Percentiles rank a stretch among this genome's conserved stretches.
phyloP scores from a whole-genome alignment of 1,140 invertebrate species.

The Drosophila punjabiensis region DNA sequence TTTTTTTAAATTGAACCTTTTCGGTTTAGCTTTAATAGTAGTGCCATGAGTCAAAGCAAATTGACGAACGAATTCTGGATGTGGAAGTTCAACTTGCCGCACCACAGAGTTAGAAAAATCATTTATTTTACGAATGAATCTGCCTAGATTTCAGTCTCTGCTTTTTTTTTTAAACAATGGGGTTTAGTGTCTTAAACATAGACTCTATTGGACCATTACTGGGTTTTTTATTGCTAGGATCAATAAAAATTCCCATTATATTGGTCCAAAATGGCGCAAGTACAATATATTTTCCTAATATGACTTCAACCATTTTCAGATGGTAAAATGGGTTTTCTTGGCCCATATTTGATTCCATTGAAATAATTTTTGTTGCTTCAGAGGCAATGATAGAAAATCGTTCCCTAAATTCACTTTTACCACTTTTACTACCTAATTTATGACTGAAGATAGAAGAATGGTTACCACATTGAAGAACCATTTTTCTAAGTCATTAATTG shows the following conservation, averaged over 20 bases:
- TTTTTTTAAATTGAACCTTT: neutral
- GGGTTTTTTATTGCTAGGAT: constrained; percentile 8
- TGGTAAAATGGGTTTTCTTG: neutral
- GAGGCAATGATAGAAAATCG: neutral
- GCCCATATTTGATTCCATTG: no score
- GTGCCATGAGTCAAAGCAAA: neutral
- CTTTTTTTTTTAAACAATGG: constrained; percentile 3
- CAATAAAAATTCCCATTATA: constrained; percentile 20
- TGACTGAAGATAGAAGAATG: neutral
- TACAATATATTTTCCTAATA: constrained; percentile 17
- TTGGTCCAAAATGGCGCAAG: constrained; percentile 18
- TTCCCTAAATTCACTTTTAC: neutral
- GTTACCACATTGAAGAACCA: neutral
- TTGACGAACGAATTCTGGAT: neutral
- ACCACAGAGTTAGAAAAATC: neutral
- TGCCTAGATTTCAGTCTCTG: constrained; percentile 1
- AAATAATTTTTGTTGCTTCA: neutral
- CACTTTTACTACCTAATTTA: neutral
- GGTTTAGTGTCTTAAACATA: neutral
- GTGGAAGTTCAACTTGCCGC: neutral
- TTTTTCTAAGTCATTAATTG: neutral
- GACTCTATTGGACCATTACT: constrained; percentile 6
- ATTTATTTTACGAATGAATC: constrained; percentile 7
- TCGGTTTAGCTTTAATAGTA: neutral
- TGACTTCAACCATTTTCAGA: constrained; percentile 1